Percentiles rank a stretch among this genome's conserved stretches.
Evolutionary conservation across 1,140 invertebrate species (phyloP).

Genomic region (Lordiphosa mommai): DNA sequence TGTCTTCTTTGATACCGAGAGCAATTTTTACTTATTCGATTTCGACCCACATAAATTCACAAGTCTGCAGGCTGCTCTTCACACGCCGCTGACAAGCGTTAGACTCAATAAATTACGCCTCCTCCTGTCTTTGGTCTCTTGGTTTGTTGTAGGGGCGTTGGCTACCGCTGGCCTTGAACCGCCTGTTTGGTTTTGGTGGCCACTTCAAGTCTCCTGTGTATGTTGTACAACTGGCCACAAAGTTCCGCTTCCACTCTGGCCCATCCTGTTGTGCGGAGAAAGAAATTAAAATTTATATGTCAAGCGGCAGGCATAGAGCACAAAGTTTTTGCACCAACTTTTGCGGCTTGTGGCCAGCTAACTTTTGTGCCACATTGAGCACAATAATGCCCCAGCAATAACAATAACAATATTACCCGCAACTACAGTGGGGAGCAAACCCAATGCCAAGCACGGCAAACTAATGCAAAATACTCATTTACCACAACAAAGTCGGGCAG

Average conservation of each 20-base stretch:
- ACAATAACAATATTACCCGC: constrained; percentile 61
- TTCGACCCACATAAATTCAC: constrained; percentile 46
- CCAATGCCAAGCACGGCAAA: constrained; percentile 35
- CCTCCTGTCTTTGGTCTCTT: constrained; percentile 17
- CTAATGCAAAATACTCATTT: constrained; percentile 49
- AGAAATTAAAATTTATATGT: constrained; percentile 70
- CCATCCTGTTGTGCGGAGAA: constrained; percentile 25
- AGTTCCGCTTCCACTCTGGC: constrained; percentile 29
- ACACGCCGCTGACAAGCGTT: constrained; percentile 53
- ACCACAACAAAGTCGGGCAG: constrained; percentile 29
- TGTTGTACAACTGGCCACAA: constrained; percentile 27
- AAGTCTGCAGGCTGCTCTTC: constrained; percentile 30
- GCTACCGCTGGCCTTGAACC: constrained; percentile 46
- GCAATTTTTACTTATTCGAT: neutral
- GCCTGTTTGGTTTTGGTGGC: constrained; percentile 19
- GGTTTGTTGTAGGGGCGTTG: constrained; percentile 37
- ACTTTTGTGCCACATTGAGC: constrained; percentile 63
- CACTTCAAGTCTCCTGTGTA: constrained; percentile 25
- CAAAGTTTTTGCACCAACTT: constrained; percentile 46
- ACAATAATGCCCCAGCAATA: constrained; percentile 44
- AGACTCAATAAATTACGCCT: constrained; percentile 59
- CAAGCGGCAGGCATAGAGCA: constrained; percentile 38
- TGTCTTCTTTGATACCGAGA: constrained; percentile 10
- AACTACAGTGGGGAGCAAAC: neutral
- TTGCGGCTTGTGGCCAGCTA: constrained; percentile 40